Evolutionary conservation across 2,797 vertebrate species (phyloP).

Genomic region (Characodon lateralis): DNA sequence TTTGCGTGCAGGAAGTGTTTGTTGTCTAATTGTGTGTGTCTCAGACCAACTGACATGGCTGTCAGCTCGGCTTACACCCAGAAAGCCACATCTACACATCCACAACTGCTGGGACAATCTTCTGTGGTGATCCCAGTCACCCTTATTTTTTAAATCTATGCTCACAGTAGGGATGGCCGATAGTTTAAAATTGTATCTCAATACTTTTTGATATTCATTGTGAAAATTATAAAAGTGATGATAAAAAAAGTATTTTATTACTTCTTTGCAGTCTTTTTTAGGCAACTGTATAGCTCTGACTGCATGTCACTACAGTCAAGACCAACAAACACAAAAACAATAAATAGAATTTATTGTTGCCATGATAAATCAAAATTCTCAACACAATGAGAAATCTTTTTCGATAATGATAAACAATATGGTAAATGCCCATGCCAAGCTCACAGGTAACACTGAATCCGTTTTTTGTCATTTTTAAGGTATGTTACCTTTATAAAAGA

Average conservation of each 20-base stretch:
- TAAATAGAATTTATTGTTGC: too few relatives aligned
- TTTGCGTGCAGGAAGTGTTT: conserved; percentile 20
- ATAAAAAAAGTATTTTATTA: too few relatives aligned
- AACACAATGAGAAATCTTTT: too few relatives aligned
- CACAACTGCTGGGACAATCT: conserved; percentile 65
- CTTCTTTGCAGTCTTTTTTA: too few relatives aligned
- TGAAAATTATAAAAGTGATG: too few relatives aligned
- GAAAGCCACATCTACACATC: conserved; percentile 72
- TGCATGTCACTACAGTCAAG: too few relatives aligned
- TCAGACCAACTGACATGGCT: conserved; percentile 58
- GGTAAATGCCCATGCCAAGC: background rate
- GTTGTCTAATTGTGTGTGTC: background rate
- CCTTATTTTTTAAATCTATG: conserved; percentile 55
- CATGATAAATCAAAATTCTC: too few relatives aligned
- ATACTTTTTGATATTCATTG: too few relatives aligned
- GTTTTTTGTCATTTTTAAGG: conserved; percentile 50
- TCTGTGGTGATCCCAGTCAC: conserved; percentile 65
- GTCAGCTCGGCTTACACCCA: conserved; percentile 70
- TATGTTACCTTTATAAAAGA: conserved; percentile 40
- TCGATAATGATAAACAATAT: too few relatives aligned
- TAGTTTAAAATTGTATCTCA: background rate
- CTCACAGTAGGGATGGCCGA: conserved; percentile 29
- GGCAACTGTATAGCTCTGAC: too few relatives aligned
- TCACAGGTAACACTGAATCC: conserved; percentile 57
- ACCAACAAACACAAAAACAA: too few relatives aligned